Conservation (phyloP, 35 echinoderm and acorn worm species). For the Nesometra sesokonis region DNA sequence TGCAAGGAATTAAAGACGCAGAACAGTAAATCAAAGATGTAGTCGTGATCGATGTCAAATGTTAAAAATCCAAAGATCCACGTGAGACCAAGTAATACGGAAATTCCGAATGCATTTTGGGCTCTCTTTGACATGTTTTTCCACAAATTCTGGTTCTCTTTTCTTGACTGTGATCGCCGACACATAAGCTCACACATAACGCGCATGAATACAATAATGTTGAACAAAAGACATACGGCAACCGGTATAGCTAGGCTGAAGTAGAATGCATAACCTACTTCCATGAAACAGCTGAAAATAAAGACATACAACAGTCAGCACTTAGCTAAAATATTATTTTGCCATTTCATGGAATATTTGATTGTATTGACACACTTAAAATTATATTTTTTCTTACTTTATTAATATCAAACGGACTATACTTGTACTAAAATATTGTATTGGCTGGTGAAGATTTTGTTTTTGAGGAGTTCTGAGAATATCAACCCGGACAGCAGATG, state of each 20-base stretch:
- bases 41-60: conserved; percentile 16
- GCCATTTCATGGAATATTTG: no score
- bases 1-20: conserved; percentile 77
- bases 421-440: no score
- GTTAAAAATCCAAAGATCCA: conserved; percentile 4
- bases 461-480: no score
- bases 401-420: no score
- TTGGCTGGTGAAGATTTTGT: no score
- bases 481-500: no score
- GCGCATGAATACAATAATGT: background rate
- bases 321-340: no score
- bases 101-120: background rate
- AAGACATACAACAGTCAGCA: no score
- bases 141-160: background rate
- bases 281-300: background rate
- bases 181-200: background rate
- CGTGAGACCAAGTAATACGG: background rate
- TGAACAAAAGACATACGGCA: background rate
- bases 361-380: no score
- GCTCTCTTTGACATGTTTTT: background rate
- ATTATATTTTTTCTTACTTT: no score
- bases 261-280: background rate
- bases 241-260: background rate
- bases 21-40: conserved; percentile 57
- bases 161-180: background rate